Percentiles rank a stretch among this genome's conserved stretches.
These are phyloP conservation scores for Lasioglossum pauxillum DNA, from an alignment of 2,888 invertebrate species.

Conservation along the genomic window DNA sequence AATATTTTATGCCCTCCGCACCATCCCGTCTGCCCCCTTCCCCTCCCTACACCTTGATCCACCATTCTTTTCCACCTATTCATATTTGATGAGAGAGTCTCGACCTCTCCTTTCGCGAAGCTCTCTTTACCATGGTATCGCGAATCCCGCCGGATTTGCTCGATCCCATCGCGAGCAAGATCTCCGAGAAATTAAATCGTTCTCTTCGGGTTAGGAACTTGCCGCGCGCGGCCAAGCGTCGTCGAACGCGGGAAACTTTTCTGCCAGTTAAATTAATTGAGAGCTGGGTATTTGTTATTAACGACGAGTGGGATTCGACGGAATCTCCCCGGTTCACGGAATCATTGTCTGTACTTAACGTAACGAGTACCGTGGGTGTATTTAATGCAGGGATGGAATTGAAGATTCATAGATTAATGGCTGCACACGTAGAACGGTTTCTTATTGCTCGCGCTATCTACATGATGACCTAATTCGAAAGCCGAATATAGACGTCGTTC, in stretches of 20 bases:
- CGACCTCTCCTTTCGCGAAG: constrained; percentile 50
- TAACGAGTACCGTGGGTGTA: constrained; percentile 9
- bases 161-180: constrained; percentile 42
- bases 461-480: background rate
- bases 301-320: constrained; percentile 9
- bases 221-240: constrained; percentile 12
- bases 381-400: background rate
- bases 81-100: constrained; percentile 76
- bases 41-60: constrained; percentile 64
- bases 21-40: constrained; percentile 34
- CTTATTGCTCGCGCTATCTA: background rate
- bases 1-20: constrained; percentile 75
- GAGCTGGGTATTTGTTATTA: background rate
- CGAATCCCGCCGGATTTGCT: constrained; percentile 28
- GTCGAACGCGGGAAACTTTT: constrained; percentile 35
- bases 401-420: background rate
- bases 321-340: background rate
- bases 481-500: background rate
- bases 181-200: constrained; percentile 65
- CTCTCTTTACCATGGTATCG: constrained; percentile 48
- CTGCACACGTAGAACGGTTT: background rate
- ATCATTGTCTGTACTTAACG: constrained; percentile 11
- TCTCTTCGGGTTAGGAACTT: constrained; percentile 60
- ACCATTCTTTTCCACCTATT: constrained; percentile 73
- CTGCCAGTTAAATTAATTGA: constrained; percentile 51